A percentile compares a stretch with the other conserved stretches of the same genome.
phyloP scores from a whole-genome alignment of 2,888 invertebrate species.

The Agrotis clavis region DNA sequence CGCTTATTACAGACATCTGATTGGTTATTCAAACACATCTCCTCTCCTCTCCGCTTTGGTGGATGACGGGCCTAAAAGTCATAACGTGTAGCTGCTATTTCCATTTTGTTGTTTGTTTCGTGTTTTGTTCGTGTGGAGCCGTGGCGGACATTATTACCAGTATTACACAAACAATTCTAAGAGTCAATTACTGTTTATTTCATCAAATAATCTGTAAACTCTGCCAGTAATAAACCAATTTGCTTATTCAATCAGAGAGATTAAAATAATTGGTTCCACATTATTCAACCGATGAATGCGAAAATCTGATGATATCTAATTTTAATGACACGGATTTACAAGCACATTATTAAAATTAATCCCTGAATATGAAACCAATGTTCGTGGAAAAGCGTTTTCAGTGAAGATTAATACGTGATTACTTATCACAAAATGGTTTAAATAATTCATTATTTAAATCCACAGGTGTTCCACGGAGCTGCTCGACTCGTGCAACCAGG shows the following conservation, averaged over 20 bases:
- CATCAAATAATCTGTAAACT: neutral
- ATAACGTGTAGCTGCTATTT: too few species aligned
- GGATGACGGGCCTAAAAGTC: too few species aligned
- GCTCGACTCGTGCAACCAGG: slow-evolving; percentile 91
- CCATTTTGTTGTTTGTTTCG: too few species aligned
- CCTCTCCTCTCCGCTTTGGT: too few species aligned
- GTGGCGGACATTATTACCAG: neutral
- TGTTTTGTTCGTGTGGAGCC: too few species aligned
- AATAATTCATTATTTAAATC: neutral
- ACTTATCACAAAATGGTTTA: neutral
- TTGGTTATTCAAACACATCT: too few species aligned
- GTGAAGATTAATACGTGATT: neutral
- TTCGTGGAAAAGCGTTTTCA: neutral
- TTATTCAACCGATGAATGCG: neutral
- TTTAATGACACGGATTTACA: neutral
- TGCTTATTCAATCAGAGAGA: neutral
- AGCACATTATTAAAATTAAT: neutral
- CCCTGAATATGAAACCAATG: neutral
- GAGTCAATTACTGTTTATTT: neutral
- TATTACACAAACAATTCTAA: neutral
- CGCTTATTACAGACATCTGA: too few species aligned
- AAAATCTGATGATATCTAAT: neutral
- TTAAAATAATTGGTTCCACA: slow-evolving; percentile 15
- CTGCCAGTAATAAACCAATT: neutral
- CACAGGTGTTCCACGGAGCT: slow-evolving; percentile 92